Evolutionary conservation across 2,113 vertebrate genomes (phyloP), one percentile per base, ranked within the genome.

Genomic region (Sinocyclocheilus anshuiensis): DNA sequence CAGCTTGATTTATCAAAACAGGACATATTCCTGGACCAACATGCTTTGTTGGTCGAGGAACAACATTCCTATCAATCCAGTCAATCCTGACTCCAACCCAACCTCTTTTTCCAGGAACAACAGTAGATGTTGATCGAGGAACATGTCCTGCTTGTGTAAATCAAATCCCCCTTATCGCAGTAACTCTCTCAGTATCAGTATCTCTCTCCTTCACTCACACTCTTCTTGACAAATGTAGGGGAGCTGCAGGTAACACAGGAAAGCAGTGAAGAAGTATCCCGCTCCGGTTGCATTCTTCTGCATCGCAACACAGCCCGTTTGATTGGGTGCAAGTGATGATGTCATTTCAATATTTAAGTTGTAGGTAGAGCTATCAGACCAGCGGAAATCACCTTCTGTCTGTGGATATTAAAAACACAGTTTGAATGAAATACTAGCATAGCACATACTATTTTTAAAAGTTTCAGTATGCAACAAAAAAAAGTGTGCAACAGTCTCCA

Each of bases 211-310:
- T 86, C 90, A 94, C 85, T 97, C 95, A 97, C 96, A 94, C 88
- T 96, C 92, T 84, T 94, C 96, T 90, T 97, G 95, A 92, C 97
- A 98, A 93, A 98, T 93, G 90, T 95, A 97, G 26, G 96, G 96
- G 86, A 98, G 91, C 4, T 91, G 88, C 80, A 96, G 67, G 84
- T 92, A 92, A 90, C 97, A 98, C 90, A 96, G 96, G 91, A 97
- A 96, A 39, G 94, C 92, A 65, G 94, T 94, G 82, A 97, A 95
- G 90, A 96, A 95, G 91, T 95, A 96, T 88, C 91, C 94, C 59
- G 90, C 91, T 53, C 95, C 95, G 4, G 92, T 93, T 80, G 94
- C 92, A 88, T 97, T 95, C 94, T 90, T 94, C 87, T 96, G 96
- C 75, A 98, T 93, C 80, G 96, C 95, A 76, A 95, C 97, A 91